These are phyloP conservation scores for Psilopsiagon aymara DNA, from an alignment of 2,113 vertebrate species.

Conservation along the genomic window DNA sequence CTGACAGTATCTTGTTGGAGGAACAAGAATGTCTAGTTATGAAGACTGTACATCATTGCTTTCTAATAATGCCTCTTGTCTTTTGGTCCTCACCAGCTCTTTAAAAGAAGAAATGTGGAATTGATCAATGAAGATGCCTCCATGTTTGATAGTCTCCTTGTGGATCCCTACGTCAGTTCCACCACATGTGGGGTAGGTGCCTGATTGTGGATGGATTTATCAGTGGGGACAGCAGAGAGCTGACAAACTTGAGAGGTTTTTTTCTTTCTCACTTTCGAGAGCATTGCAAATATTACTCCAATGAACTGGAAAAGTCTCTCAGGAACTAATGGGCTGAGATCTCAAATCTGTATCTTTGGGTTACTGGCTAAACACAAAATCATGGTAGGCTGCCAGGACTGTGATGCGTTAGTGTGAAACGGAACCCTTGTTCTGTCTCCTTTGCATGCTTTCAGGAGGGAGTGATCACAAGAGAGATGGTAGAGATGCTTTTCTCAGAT, in stretches of 20 bases:
- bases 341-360: rapidly evolving
- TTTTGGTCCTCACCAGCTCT: conserved; percentile 81
- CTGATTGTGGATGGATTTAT: neutral
- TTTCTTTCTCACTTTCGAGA: neutral
- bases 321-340: neutral
- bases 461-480: conserved; percentile 95
- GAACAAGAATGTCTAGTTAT: neutral
- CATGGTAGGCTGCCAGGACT: rapidly evolving
- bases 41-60: neutral
- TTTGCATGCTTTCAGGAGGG: conserved; percentile 82
- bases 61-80: neutral
- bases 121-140: conserved; percentile 89
- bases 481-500: conserved; percentile 97
- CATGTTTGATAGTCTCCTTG: conserved; percentile 90
- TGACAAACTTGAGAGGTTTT: neutral
- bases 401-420: neutral
- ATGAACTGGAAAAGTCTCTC: neutral
- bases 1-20: neutral
- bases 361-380: neutral
- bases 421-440: neutral
- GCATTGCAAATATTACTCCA: neutral
- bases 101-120: conserved; percentile 97
- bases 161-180: conserved; percentile 88
- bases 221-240: neutral
- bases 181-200: conserved; percentile 80